Evolutionary conservation across 2,888 invertebrate genomes (phyloP).

Genomic region (Nasonovia ribisnigri): DNA sequence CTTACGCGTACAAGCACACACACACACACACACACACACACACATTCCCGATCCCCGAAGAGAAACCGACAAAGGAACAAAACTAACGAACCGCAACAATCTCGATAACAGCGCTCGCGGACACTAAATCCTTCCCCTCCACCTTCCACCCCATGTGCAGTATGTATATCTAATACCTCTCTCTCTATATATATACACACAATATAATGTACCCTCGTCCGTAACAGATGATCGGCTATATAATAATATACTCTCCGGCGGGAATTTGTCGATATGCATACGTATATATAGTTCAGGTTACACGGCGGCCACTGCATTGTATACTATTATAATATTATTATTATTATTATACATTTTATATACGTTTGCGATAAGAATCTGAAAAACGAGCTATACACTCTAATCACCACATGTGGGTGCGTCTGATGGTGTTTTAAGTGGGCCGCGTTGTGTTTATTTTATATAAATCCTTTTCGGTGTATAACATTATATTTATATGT

Average conservation of each 20-base stretch:
- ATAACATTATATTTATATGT: not conserved
- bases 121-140: slow-evolving; percentile 46
- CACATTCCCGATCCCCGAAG: not conserved
- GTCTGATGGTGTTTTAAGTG: not conserved
- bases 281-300: slow-evolving; percentile 37
- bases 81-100: slow-evolving; percentile 63
- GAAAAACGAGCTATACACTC: not conserved
- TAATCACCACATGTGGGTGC: not conserved
- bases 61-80: slow-evolving; percentile 55
- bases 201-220: not conserved
- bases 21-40: not conserved
- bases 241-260: slow-evolving; percentile 2
- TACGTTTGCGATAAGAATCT: slow-evolving; percentile 48
- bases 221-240: slow-evolving; percentile 40
- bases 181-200: not conserved
- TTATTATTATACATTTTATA: not conserved
- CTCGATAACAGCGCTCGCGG: slow-evolving; percentile 57
- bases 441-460: not conserved
- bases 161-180: slow-evolving; percentile 36
- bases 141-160: not conserved
- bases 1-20: not conserved
- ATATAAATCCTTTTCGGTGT: not conserved
- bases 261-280: slow-evolving; percentile 14
- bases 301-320: not conserved
- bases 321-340: not conserved